Conservation (phyloP, 1,140 invertebrate species). For the Cyphomyrmex costatus region DNA sequence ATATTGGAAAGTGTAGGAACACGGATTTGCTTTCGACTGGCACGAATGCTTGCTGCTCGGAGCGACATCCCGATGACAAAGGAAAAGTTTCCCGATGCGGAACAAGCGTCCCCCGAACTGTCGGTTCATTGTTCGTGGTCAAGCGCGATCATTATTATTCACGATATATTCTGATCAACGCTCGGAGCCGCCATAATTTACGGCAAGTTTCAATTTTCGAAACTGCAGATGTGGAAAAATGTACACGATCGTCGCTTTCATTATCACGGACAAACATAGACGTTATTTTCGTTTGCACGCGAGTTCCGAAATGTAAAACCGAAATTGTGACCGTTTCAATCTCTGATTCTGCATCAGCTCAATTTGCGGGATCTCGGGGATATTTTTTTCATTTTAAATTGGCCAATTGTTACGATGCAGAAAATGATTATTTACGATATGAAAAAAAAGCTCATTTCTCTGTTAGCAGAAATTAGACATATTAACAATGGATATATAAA, state of each 20-base stretch:
- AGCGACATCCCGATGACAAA: slow-evolving; percentile 57
- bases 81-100: slow-evolving; percentile 58
- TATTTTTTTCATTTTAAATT: slow-evolving; percentile 1
- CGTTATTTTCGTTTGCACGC: slow-evolving; percentile 14
- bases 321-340: slow-evolving; percentile 27
- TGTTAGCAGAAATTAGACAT: neutral
- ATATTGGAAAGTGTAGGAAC: slow-evolving; percentile 61
- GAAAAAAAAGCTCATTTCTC: neutral
- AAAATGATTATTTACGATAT: neutral
- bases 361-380: slow-evolving; percentile 17
- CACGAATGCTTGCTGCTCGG: slow-evolving; percentile 40
- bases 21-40: slow-evolving; percentile 62
- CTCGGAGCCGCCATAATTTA: slow-evolving; percentile 26
- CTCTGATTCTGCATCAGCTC: neutral
- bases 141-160: slow-evolving; percentile 46
- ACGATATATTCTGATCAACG: slow-evolving; percentile 19
- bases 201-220: slow-evolving; percentile 21
- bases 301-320: slow-evolving; percentile 20
- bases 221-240: slow-evolving; percentile 5
- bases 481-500: slow-evolving; percentile 29
- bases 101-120: slow-evolving; percentile 36
- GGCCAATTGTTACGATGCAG: neutral
- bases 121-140: slow-evolving; percentile 34
- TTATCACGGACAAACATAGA: slow-evolving; percentile 38
- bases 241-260: slow-evolving; percentile 33